These are phyloP conservation scores for Nomada fabriciana DNA, from an alignment of 2,888 invertebrate genomes.

Conservation along the genomic window DNA sequence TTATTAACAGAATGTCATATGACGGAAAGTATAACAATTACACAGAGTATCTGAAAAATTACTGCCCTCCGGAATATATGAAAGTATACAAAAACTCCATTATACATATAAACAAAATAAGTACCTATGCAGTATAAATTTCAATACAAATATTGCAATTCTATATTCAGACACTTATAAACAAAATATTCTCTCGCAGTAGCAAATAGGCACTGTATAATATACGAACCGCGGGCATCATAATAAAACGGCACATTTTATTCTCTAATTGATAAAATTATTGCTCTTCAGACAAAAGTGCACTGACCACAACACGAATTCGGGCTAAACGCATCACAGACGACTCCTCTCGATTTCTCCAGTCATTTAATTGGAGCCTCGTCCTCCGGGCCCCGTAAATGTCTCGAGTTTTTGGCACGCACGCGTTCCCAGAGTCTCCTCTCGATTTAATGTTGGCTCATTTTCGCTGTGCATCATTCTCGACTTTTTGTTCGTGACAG, in stretches of 20 bases:
- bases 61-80: no score
- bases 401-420: slow-evolving; percentile 48
- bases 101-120: no score
- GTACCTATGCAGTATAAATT: no score
- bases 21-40: no score
- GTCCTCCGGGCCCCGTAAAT: slow-evolving; percentile 49
- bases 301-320: slow-evolving; percentile 15
- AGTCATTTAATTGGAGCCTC: slow-evolving; percentile 53
- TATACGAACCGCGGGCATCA: no score
- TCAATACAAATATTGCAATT: no score
- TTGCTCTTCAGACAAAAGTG: neutral
- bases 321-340: slow-evolving; percentile 27
- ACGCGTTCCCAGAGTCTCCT: slow-evolving; percentile 35
- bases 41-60: no score
- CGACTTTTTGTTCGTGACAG: slow-evolving; percentile 60
- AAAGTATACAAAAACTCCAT: no score
- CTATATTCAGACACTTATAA: no score
- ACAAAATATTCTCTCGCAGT: no score
- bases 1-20: no score
- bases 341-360: slow-evolving; percentile 37
- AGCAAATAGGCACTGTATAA: no score
- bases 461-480: slow-evolving; percentile 59
- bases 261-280: slow-evolving; percentile 37
- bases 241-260: neutral
- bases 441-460: slow-evolving; percentile 56